These are phyloP conservation scores for Triplophysa dalaica DNA, from an alignment of 2,113 vertebrate genomes.

Conservation along the genomic window DNA sequence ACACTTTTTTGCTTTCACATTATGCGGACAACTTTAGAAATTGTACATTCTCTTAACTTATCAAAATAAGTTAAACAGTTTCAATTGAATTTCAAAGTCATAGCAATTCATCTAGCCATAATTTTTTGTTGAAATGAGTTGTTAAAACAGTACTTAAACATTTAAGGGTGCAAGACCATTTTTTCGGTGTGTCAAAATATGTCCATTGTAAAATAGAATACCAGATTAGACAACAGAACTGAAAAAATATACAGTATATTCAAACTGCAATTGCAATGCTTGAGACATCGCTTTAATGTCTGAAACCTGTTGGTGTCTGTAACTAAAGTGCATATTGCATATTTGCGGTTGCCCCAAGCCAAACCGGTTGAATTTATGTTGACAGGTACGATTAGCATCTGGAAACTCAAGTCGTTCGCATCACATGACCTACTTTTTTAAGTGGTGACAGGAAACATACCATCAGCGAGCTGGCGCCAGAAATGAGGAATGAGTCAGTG, in stretches of 20 bases:
- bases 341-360: conserved; percentile 40
- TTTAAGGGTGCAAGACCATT: too few species aligned
- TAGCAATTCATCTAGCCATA: too few species aligned
- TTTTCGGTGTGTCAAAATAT: neutral
- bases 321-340: conserved; percentile 34
- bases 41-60: too few species aligned
- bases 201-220: neutral
- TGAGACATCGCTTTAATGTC: conserved; percentile 24
- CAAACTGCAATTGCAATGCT: neutral
- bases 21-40: too few species aligned
- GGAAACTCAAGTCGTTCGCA: conserved; percentile 71
- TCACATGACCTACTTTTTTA: conserved; percentile 71
- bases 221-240: neutral
- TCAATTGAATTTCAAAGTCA: too few species aligned
- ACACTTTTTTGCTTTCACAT: too few species aligned
- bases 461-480: conserved; percentile 79
- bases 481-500: conserved; percentile 84
- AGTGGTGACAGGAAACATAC: conserved; percentile 74
- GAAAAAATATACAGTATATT: neutral
- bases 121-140: too few species aligned
- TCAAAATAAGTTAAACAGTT: too few species aligned
- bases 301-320: conserved; percentile 6
- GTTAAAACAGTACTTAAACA: too few species aligned
- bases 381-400: conserved; percentile 74
- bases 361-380: conserved; percentile 66